Conservation (phyloP, 2,113 vertebrate species). For the Sitta europaea region DNA sequence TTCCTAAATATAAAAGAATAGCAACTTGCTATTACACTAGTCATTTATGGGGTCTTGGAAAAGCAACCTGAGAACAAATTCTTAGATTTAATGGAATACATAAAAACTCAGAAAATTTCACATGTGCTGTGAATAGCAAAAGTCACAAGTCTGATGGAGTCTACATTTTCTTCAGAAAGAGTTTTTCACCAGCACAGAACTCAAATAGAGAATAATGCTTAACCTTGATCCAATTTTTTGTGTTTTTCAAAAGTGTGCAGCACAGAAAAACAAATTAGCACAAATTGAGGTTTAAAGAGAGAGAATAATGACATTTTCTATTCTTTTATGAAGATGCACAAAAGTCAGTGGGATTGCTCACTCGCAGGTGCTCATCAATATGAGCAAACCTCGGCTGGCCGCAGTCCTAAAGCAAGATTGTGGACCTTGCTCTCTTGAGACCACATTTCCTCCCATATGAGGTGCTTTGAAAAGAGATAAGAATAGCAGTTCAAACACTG, state of each 20-base stretch:
- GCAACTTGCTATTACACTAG: not conserved
- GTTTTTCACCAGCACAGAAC: not conserved
- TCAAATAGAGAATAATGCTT: not conserved
- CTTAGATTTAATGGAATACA: not conserved
- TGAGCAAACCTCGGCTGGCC: not conserved
- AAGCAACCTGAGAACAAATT: not conserved
- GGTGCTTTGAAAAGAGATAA: not conserved
- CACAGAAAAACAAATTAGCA: not conserved
- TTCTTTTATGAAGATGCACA: not conserved
- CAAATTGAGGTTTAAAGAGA: not conserved
- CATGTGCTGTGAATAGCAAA: not conserved
- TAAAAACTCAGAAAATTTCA: not conserved
- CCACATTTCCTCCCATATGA: not conserved
- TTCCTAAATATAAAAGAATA: not conserved
- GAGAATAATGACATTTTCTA: not conserved
- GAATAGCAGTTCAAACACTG: not conserved
- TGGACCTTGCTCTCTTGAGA: not conserved
- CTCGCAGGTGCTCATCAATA: accelerated
- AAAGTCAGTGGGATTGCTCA: not conserved
- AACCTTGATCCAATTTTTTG: not conserved
- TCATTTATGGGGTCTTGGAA: not conserved
- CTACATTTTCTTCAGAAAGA: not conserved
- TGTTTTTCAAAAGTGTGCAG: not conserved
- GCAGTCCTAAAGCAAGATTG: accelerated
- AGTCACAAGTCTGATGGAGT: not conserved